phyloP scores from a whole-genome alignment of 2,888 invertebrate genomes.

The Calameuta pallipes region DNA sequence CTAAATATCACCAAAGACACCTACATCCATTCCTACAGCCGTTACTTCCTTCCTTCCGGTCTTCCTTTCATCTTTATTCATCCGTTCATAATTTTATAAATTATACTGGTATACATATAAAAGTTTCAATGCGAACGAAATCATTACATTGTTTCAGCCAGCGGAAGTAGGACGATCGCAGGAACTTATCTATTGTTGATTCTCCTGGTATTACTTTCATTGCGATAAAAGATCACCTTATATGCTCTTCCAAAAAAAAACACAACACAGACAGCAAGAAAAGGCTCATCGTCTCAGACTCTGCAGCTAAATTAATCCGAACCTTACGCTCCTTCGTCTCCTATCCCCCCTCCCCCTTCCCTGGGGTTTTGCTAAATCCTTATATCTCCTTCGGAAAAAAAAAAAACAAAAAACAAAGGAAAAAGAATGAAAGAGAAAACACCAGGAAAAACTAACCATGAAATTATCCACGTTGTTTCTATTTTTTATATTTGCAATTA shows the following conservation, averaged over 20 bases:
- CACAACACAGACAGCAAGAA: not conserved
- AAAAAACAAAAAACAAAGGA: too few species aligned
- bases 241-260: not conserved
- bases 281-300: slow-evolving; percentile 11
- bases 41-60: not conserved
- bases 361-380: not conserved
- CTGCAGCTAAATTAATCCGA: not conserved
- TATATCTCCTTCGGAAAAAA: not conserved
- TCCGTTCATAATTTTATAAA: not conserved
- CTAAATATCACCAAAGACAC: not conserved
- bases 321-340: not conserved
- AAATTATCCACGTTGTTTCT: slow-evolving; percentile 42
- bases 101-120: not conserved
- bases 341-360: too few species aligned
- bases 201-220: slow-evolving; percentile 27
- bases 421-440: not conserved
- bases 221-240: slow-evolving; percentile 26
- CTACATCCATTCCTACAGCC: slow-evolving; percentile 7
- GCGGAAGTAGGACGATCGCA: slow-evolving; percentile 55
- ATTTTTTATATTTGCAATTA: slow-evolving; percentile 49
- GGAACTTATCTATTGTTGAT: slow-evolving; percentile 22
- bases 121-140: not conserved
- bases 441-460: not conserved
- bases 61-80: not conserved
- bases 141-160: slow-evolving; percentile 53